phyloP scores from a whole-genome alignment of 2,113 vertebrate genomes.

The Parotia lawesii region DNA sequence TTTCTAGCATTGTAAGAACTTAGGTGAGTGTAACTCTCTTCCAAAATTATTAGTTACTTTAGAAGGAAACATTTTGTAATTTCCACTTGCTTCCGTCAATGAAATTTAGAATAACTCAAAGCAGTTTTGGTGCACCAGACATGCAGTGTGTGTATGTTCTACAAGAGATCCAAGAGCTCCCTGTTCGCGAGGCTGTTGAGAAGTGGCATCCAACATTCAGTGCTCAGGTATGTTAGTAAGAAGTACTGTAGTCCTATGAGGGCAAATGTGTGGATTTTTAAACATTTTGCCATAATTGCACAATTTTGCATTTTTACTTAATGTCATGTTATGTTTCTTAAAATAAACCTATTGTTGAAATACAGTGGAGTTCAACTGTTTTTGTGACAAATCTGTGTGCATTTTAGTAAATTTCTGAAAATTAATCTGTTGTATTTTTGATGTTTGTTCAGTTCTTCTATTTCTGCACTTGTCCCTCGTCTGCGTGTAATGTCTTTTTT shows the following conservation, averaged over 20 bases:
- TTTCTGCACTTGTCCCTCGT: neutral
- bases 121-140: slow-evolving; percentile 66
- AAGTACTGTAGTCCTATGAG: slow-evolving; percentile 96
- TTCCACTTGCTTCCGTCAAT: slow-evolving; percentile 42
- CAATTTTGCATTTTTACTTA: slow-evolving; percentile 89
- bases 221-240: slow-evolving; percentile 98
- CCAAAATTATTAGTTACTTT: slow-evolving; percentile 35
- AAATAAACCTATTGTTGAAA: slow-evolving; percentile 80
- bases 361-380: slow-evolving; percentile 14
- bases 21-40: slow-evolving; percentile 50
- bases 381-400: neutral
- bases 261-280: slow-evolving; percentile 88
- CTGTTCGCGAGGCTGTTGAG: slow-evolving; percentile 49
- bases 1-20: slow-evolving; percentile 35
- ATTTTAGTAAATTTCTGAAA: neutral
- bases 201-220: slow-evolving; percentile 77
- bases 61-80: slow-evolving; percentile 48
- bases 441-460: neutral
- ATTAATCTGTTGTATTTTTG: neutral
- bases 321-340: slow-evolving; percentile 80
- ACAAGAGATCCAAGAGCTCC: slow-evolving; percentile 55
- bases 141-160: slow-evolving; percentile 47
- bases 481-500: neutral
- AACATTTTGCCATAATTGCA: slow-evolving; percentile 98
- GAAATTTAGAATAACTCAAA: slow-evolving; percentile 12